These are phyloP conservation scores for Anastrepha ludens DNA, from an alignment of 1,140 invertebrate genomes.

Conservation along the genomic window DNA sequence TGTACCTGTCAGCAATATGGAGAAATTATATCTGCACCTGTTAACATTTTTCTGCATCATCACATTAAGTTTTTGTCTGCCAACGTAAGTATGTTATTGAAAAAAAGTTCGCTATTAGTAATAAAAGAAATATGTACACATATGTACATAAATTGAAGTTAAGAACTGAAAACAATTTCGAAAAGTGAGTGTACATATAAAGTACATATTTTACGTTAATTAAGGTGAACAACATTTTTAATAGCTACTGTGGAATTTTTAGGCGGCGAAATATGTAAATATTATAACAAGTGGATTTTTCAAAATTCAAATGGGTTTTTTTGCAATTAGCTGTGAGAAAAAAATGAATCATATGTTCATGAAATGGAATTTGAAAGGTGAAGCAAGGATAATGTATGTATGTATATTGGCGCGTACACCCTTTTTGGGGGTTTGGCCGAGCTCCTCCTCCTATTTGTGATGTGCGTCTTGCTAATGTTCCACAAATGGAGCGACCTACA, in stretches of 20 bases:
- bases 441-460: no score
- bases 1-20: slow-evolving; percentile 12
- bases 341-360: no score
- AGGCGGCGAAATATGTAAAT: slow-evolving; percentile 13
- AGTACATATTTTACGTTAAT: not conserved
- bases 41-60: not conserved
- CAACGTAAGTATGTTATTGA: slow-evolving; percentile 10
- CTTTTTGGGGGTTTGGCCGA: no score
- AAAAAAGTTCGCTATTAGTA: not conserved
- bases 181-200: not conserved
- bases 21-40: not conserved
- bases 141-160: not conserved
- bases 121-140: not conserved
- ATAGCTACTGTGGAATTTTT: not conserved
- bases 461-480: no score
- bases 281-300: slow-evolving; percentile 19
- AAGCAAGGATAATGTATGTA: no score
- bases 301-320: not conserved
- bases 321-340: no score
- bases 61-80: not conserved
- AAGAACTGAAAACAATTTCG: not conserved
- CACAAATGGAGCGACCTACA: no score
- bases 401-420: no score
- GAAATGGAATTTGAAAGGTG: no score
- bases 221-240: slow-evolving; percentile 35